Base-by-base conservation (phyloP, 2,888 invertebrate species). In the Agrilus biguttatus region DNA sequence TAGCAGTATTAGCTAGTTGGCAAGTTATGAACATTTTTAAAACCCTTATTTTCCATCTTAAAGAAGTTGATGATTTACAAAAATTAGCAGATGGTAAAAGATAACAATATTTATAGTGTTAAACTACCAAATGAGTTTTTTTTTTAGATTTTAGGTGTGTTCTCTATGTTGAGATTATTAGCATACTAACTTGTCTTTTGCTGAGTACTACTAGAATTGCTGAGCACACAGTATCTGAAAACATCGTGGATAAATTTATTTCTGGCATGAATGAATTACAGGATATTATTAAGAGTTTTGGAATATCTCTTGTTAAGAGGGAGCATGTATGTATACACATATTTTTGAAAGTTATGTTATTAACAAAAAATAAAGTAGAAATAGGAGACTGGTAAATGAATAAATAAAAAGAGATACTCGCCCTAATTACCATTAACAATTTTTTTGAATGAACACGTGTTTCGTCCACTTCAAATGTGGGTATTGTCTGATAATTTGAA, bases 1-100 rank as follows among this genome's bases (percentile, higher is more conserved):
- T 63, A 36, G 50, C 50, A 10, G 51, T 49, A 36, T 48, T 64
- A 41, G 54, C 59, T 3, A 61, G 59, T 43, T 59, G 60, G 58
- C 61, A 63, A 49, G 52, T 61, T 37, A 60, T 61, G 35, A 61
- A 61, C 51, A 44, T 65, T 32, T 59, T 63, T 41, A 62, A 57
- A 51, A 63, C 63, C 1, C 49, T 63, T 13, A 40, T 61, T 33
- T 56, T 50, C 50, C 58, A 61, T 49, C 49, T 66, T 23, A 54
- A 56, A 17, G 50, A 42, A n/a, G 51, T 53, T 8, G 49, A 51
- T 14, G 45, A 56, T 37, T 41, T 51, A 21, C 49, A 50, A 19
- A 38, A 37, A 37, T 39, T 45, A 43, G 36, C 46, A 37, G 42
- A 48, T 47, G 53, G 55, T 55, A 44, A 50, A 45, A 45, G 38